A percentile compares a stretch with the other conserved stretches of the same genome.
These are phyloP conservation scores for Autographa pulchrina DNA, from an alignment of 2,888 invertebrate species.

Conservation along the genomic window DNA sequence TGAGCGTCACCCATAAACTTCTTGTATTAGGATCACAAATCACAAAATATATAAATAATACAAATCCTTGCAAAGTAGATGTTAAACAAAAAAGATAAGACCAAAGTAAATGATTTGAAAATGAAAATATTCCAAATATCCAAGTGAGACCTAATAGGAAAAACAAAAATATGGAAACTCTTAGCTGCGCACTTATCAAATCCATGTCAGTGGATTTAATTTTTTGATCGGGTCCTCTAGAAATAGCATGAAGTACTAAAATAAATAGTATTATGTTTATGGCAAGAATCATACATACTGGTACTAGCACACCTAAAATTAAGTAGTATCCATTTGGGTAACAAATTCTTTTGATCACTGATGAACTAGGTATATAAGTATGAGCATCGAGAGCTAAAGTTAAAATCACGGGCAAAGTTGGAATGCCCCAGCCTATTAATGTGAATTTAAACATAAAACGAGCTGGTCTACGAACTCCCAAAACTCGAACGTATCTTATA, in stretches of 20 bases:
- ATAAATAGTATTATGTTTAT: slow-evolving; percentile 88
- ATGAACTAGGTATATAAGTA: slow-evolving; percentile 80
- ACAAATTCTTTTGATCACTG: slow-evolving; percentile 78
- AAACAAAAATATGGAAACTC: slow-evolving; percentile 89
- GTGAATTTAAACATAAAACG: slow-evolving; percentile 91
- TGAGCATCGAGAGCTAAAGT: slow-evolving; percentile 82
- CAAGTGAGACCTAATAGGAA: slow-evolving; percentile 90
- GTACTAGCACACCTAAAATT: slow-evolving; percentile 86
- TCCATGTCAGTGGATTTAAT: slow-evolving; percentile 80
- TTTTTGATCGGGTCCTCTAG: slow-evolving; percentile 85
- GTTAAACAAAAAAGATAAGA: slow-evolving; percentile 91
- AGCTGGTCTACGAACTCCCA: slow-evolving; percentile 89
- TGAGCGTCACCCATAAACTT: slow-evolving; percentile 85
- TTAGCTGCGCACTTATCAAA: slow-evolving; percentile 85
- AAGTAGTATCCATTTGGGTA: slow-evolving; percentile 88
- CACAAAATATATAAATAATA: slow-evolving; percentile 90
- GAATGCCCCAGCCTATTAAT: slow-evolving; percentile 91
- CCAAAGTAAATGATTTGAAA: slow-evolving; percentile 85
- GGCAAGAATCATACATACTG: slow-evolving; percentile 85
- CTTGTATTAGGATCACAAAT: slow-evolving; percentile 88
- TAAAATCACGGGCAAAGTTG: slow-evolving; percentile 86
- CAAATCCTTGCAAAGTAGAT: slow-evolving; percentile 90
- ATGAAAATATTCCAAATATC: slow-evolving; percentile 90
- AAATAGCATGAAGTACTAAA: slow-evolving; percentile 87
- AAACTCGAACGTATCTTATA: slow-evolving; percentile 91